Conservation (phyloP, 2,797 vertebrate genomes). For the Notolepis coatsorum region DNA sequence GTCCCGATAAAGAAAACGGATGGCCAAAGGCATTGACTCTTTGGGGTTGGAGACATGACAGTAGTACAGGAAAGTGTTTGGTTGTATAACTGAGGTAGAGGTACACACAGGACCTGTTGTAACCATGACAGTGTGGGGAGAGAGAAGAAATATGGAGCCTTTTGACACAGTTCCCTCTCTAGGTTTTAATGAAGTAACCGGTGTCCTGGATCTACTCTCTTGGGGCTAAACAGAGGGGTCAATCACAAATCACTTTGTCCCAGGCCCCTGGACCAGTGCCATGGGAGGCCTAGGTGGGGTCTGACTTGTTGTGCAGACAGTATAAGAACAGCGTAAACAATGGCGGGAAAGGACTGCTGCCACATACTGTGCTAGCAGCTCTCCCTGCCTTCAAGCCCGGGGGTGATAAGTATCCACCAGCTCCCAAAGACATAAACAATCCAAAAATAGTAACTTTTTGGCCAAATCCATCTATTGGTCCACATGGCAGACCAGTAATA, state of each 20-base stretch:
- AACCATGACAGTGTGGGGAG: conserved; percentile 64
- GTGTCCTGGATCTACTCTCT: conserved; percentile 50
- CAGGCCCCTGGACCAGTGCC: conserved; percentile 34
- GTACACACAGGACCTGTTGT: conserved; percentile 45
- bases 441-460: conserved; percentile 71
- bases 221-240: conserved; percentile 50
- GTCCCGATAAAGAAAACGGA: conserved; percentile 58
- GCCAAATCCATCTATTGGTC: conserved; percentile 52
- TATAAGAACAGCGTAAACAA: conserved; percentile 64
- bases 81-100: conserved; percentile 27
- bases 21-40: neutral
- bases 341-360: conserved; percentile 62
- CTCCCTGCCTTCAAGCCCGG: conserved; percentile 48
- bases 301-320: conserved; percentile 46
- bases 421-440: conserved; percentile 62
- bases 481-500: conserved; percentile 35
- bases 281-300: conserved; percentile 47
- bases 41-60: conserved; percentile 21
- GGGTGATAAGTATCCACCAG: conserved; percentile 59
- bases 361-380: conserved; percentile 41
- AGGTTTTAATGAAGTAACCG: conserved; percentile 74
- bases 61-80: conserved; percentile 18
- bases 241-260: conserved; percentile 62
- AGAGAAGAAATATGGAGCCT: conserved; percentile 48
- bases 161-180: conserved; percentile 34